A percentile compares a stretch with the other conserved stretches of the same genome.
These are phyloP conservation scores for Paedocypris micromegethes DNA, from an alignment of 2,797 vertebrate genomes.

Conservation along the genomic window DNA sequence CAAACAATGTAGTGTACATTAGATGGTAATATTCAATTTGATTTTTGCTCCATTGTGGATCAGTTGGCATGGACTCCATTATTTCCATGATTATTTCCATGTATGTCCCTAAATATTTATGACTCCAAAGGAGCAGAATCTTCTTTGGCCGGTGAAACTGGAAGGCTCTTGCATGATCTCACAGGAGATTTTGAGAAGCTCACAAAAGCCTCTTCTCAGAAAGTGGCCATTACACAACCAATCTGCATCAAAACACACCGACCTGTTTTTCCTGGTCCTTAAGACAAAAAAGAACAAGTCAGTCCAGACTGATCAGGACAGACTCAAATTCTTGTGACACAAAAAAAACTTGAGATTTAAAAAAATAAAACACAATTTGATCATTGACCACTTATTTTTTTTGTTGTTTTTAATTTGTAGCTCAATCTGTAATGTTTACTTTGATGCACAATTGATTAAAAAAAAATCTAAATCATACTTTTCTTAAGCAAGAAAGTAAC, in stretches of 20 bases:
- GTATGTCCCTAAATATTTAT: slow-evolving; percentile 59
- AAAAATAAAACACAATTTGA: too few relatives aligned
- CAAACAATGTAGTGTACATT: too few relatives aligned
- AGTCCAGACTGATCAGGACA: slow-evolving; percentile 4
- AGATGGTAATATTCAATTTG: neutral
- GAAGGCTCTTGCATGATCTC: slow-evolving; percentile 49
- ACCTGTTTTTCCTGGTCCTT: slow-evolving; percentile 8
- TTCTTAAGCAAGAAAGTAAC: too few relatives aligned
- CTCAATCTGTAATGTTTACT: too few relatives aligned
- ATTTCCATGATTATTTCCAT: slow-evolving; percentile 7
- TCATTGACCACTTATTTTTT: too few relatives aligned
- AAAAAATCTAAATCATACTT: too few relatives aligned
- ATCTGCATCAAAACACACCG: neutral
- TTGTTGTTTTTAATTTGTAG: too few relatives aligned
- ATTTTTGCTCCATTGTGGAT: slow-evolving; percentile 10
- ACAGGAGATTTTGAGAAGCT: slow-evolving; percentile 24
- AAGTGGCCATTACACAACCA: slow-evolving; percentile 4
- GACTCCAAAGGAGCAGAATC: slow-evolving; percentile 46
- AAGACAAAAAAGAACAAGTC: slow-evolving; percentile 8
- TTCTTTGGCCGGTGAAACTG: slow-evolving; percentile 54
- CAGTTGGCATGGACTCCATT: neutral
- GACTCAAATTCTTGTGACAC: neutral
- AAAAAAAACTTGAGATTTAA: neutral
- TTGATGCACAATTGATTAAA: too few relatives aligned
- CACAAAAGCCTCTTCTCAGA: slow-evolving; percentile 16